Evolutionary conservation across 2,797 vertebrate genomes (phyloP).

Genomic region (Anisognathus igniventris): DNA sequence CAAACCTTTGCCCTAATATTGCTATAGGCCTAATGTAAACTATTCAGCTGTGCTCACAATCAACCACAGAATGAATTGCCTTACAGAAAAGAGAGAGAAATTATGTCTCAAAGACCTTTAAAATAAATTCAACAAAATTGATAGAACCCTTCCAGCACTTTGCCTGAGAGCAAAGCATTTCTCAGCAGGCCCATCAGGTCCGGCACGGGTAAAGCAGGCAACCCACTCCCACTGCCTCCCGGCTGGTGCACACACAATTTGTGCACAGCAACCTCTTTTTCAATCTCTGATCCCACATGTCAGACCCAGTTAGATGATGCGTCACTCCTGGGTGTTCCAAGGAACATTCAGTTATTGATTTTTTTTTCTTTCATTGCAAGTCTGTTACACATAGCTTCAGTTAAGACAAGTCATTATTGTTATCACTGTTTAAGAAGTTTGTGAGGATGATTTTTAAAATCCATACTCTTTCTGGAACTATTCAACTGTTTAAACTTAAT

Average conservation of each 20-base stretch:
- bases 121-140: constrained; percentile 31
- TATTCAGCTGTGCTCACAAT: constrained; percentile 44
- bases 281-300: background rate
- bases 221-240: background rate
- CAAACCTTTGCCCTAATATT: constrained; percentile 23
- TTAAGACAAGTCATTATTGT: background rate
- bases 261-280: background rate
- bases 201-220: rapidly evolving
- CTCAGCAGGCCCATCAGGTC: constrained; percentile 17
- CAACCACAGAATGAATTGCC: background rate
- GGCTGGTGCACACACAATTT: background rate
- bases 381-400: background rate
- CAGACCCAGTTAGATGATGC: constrained; percentile 10
- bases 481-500: background rate
- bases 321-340: background rate
- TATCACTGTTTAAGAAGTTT: background rate
- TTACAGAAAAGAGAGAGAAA: constrained; percentile 19
- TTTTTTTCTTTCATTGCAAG: background rate
- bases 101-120: background rate
- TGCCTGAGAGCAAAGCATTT: constrained; percentile 15
- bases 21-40: constrained; percentile 27
- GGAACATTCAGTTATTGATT: background rate
- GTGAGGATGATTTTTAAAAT: background rate
- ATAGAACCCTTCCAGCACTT: constrained; percentile 26
- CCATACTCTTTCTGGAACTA: background rate